Evolutionary conservation across 2,113 vertebrate genomes (phyloP), one percentile per base, ranked within the genome.

Genomic region (Pygoscelis antarcticus): DNA sequence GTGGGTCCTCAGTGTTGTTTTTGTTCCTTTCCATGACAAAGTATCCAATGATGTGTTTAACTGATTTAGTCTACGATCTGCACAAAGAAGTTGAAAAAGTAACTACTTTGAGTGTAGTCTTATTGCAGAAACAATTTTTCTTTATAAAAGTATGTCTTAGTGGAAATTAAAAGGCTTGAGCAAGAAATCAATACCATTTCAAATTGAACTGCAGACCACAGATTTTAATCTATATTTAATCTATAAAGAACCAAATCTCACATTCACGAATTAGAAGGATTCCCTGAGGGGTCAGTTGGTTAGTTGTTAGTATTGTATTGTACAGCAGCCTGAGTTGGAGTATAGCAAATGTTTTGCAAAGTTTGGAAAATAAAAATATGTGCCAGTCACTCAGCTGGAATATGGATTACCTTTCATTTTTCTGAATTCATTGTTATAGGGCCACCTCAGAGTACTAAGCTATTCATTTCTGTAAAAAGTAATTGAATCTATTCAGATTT

Each of bases 401-500:
- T 34, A 80, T 55, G 36, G 25, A 68, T 81, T 66, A 47, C 13
- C 32, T 78, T 47, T 84, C 23, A 60, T 49, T 86, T 82, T 95
- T 83, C 38, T 42, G 26, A 52, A 32, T 83, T 82, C 8, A 38
- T 84, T 68, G 26, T 49, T 83, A 21, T 66, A 84, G 40, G 54
- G 54, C 77, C 70, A 92, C 16, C 61, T 94, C 71, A 88, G 74
- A 89, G 36, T 14, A 78, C 42, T 70, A 69, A 51, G 34, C 13
- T 69, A 77, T 80, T 93, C 0, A 64, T 64, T 96, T 91, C 47
- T 89, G 38, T 83, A 92, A 83, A 32, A 76, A 72, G 34, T 80
- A 90, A 65, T 83, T 86, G 22, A 87, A 83, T 62, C 32, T 65
- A 52, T 88, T 90, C 7, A 29, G 76, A 92, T 96, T 93, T 92